Evolutionary conservation across 2,797 vertebrate genomes (phyloP).

Genomic region (Sebastes steindachneri): DNA sequence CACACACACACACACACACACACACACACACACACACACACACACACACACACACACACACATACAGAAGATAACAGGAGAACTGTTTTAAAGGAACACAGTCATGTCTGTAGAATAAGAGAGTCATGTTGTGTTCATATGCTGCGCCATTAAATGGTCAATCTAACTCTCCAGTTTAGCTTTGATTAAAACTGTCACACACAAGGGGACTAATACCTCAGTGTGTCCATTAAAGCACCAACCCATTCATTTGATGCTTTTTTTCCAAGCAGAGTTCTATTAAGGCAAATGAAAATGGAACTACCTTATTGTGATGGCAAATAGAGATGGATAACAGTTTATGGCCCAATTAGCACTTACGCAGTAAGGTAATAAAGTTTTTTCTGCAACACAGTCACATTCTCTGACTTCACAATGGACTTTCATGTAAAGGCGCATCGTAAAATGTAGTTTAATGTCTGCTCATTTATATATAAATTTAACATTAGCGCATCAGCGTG

Average conservation of each 20-base stretch:
- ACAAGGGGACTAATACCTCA: background rate
- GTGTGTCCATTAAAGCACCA: background rate
- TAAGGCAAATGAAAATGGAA: constrained; percentile 14
- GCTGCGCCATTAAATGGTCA: background rate
- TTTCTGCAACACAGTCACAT: background rate
- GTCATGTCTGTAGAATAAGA: background rate
- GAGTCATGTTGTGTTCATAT: background rate
- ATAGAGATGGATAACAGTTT: constrained; percentile 26
- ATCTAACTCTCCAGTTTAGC: background rate
- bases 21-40: background rate
- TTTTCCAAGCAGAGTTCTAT: background rate
- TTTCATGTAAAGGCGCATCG: background rate
- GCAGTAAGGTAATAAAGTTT: background rate
- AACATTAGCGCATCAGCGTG: background rate
- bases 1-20: background rate
- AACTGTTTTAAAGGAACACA: background rate
- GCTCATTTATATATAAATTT: background rate
- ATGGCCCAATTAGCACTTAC: constrained; percentile 10
- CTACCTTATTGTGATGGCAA: constrained; percentile 9
- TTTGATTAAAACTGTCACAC: background rate
- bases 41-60: background rate
- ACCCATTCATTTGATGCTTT: background rate
- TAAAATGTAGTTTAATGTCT: background rate
- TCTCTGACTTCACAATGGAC: background rate
- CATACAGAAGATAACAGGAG: background rate